Base-by-base conservation (phyloP, 2,888 invertebrate genomes). In the Cosmia pyralina region DNA sequence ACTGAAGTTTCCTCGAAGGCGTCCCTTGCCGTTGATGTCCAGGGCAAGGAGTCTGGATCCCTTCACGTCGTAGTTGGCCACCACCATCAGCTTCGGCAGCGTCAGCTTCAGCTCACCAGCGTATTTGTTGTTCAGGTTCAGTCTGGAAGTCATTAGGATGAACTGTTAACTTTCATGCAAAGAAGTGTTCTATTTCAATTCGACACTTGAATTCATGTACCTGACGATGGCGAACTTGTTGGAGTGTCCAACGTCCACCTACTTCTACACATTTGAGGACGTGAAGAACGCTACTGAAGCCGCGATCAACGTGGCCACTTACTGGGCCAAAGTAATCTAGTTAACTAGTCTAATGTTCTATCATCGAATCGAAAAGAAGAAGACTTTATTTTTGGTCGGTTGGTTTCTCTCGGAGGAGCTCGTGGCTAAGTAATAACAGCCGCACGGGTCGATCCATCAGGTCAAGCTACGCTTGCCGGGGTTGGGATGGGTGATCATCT, bases 21-120 rank as follows among this genome's bases (percentile, higher is more conserved):
- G 93, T 28, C 98, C 98, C 76, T 97, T 96, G 74, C 98, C 98
- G 66, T 94, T 94, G 85, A 98, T 97, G 22, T 98, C 98, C 90
- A 98, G 96, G 95, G 98, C 97, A 75, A 98, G 95, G 53, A 98
- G 97, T 84, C 97, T 96, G 69, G 96, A 96, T 19, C 98, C 98
- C 19, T 97, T 94, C 84, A 98, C 97, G 67, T 96, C 96, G 88
- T 98, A 98, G 79, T 97, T 96, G 1, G 97, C 97, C 2, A 93
- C 93, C 91, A 98, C 96, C 69, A 95, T 91, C 73, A 98, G 88
- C 62, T 95, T 95, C 0, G 98, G 98, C 57, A 98, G 93, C 77
- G 94, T 96, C 53, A 98, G 75, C 85, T 97, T 97, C 60, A 98
- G 88, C 75, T 96, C 96, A 0, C 97, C 97, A 8, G 96, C 96